These are phyloP conservation scores for Tachina fera DNA, from an alignment of 2,888 invertebrate species.

Conservation along the genomic window DNA sequence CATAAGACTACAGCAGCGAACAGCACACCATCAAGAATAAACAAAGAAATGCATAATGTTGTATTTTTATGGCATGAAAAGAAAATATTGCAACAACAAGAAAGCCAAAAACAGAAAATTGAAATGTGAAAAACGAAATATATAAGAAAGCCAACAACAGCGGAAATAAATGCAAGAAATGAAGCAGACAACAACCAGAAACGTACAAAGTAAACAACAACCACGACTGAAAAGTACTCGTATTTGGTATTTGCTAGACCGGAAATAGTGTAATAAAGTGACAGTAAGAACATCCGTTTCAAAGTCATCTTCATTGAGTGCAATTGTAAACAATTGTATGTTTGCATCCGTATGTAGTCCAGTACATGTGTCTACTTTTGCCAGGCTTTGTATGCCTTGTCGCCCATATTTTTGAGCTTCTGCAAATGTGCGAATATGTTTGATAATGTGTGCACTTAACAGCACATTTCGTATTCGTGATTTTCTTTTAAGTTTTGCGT, in stretches of 20 bases:
- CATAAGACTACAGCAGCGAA: slow-evolving; percentile 1
- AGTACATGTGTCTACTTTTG: not conserved
- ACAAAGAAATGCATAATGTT: not conserved
- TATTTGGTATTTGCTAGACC: slow-evolving; percentile 50
- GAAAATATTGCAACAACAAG: not conserved
- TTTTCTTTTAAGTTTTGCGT: not conserved
- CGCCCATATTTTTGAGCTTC: not conserved
- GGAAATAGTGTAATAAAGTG: slow-evolving; percentile 73
- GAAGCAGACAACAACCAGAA: slow-evolving; percentile 53
- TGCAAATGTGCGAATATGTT: slow-evolving; percentile 26
- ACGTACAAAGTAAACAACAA: slow-evolving; percentile 5
- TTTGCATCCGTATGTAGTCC: slow-evolving; percentile 4
- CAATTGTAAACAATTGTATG: slow-evolving; percentile 67
- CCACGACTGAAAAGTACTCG: not conserved
- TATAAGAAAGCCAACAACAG: slow-evolving; percentile 45
- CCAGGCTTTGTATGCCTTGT: not conserved
- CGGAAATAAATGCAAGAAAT: slow-evolving; percentile 62
- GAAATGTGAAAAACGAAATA: not conserved
- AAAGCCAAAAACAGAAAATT: slow-evolving; percentile 5
- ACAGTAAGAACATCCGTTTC: slow-evolving; percentile 74
- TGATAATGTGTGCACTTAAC: slow-evolving; percentile 33
- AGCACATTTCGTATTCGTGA: not conserved
- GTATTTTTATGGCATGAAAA: slow-evolving; percentile 15
- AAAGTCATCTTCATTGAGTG: slow-evolving; percentile 66
- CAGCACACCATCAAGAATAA: slow-evolving; percentile 1